A percentile compares a stretch with the other conserved stretches of the same genome.
phyloP scores from a whole-genome alignment of 1,140 invertebrate species.

The Drosophila biarmipes region DNA sequence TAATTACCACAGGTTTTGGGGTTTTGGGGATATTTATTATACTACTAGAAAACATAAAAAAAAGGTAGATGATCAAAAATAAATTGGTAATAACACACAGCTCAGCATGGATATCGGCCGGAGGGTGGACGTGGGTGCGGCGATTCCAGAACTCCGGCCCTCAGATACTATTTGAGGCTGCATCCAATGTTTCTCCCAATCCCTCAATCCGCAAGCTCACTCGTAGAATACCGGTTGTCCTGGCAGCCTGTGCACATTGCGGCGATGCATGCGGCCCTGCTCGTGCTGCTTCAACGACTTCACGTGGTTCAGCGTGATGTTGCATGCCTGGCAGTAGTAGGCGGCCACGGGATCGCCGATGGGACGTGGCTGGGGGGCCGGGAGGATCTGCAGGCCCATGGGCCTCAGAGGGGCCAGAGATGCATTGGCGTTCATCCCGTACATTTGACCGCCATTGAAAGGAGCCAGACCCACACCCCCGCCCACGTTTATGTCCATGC shows the following conservation, averaged over 20 bases:
- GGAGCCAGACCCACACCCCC: not conserved
- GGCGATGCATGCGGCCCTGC: constrained; percentile 87
- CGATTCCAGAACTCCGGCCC: not conserved
- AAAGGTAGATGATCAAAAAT: constrained; percentile 66
- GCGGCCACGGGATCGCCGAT: constrained; percentile 86
- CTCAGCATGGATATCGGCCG: constrained; percentile 21
- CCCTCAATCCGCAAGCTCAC: not conserved
- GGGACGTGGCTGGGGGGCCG: not conserved
- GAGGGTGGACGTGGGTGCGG: not conserved
- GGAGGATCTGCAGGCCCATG: constrained; percentile 17
- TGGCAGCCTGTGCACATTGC: constrained; percentile 30
- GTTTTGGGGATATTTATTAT: constrained; percentile 35
- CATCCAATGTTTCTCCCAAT: not conserved
- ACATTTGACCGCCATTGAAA: constrained; percentile 40
- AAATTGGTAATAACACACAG: constrained; percentile 63
- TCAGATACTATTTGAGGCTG: too few species aligned
- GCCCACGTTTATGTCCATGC: not conserved
- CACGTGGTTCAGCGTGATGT: constrained; percentile 87
- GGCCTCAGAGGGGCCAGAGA: constrained; percentile 37
- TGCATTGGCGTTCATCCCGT: constrained; percentile 42
- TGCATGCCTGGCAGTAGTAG: constrained; percentile 88
- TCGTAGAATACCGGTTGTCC: not conserved
- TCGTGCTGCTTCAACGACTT: constrained; percentile 87
- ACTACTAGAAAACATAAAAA: constrained; percentile 52
- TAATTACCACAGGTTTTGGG: not conserved